A percentile compares a stretch with the other conserved stretches of the same genome.
Conservation (phyloP, 1,140 invertebrate species). For the Doryteuthis pealeii region DNA sequence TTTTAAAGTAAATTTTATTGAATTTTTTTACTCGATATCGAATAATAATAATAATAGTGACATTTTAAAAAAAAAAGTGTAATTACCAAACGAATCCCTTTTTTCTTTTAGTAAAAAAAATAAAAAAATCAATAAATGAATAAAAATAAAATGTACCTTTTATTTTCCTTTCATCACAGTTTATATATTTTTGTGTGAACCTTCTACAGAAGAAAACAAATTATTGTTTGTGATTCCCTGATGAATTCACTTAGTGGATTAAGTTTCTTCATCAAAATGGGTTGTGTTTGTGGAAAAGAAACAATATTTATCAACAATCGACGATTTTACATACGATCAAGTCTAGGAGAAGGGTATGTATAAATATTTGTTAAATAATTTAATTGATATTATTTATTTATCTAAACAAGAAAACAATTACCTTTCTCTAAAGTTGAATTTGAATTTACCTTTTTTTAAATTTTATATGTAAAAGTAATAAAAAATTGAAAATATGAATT, state of each 20-base stretch:
- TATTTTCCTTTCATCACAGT: too few relatives aligned
- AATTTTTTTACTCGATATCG: too few relatives aligned
- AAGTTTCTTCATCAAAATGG: constrained; percentile 63
- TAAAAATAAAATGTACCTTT: too few relatives aligned
- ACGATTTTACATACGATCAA: constrained; percentile 71
- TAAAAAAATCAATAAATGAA: too few relatives aligned
- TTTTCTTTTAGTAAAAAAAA: too few relatives aligned
- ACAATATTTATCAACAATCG: constrained; percentile 72
- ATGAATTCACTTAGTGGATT: constrained; percentile 11
- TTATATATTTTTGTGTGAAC: too few relatives aligned
- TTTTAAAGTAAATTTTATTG: too few relatives aligned
- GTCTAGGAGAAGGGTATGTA: constrained; percentile 77
- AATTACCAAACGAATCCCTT: too few relatives aligned
- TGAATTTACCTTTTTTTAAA: neutral
- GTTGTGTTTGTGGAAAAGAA: constrained; percentile 78
- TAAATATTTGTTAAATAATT: neutral
- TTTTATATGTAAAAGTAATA: neutral
- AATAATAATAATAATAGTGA: too few relatives aligned
- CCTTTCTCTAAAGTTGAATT: neutral
- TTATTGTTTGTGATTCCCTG: too few relatives aligned
- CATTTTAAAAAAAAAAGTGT: too few relatives aligned
- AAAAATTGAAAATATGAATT: neutral
- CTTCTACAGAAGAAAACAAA: too few relatives aligned
- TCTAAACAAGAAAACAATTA: neutral
- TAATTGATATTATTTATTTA: constrained; percentile 19